Conservation (phyloP, 1,140 invertebrate species). For the Drosophila asahinai region DNA sequence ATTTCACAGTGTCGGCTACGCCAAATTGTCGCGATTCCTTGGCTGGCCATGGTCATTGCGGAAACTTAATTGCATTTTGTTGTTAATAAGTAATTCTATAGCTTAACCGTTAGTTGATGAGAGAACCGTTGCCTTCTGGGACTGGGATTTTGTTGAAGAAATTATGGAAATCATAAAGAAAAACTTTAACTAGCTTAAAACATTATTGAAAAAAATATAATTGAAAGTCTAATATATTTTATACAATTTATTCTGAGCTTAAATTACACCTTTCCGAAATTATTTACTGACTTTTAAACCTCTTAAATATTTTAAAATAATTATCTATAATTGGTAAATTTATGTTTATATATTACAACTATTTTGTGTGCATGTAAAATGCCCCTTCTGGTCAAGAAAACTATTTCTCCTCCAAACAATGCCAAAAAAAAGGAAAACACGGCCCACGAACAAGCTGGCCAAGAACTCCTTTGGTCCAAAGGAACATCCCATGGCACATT, state of each 20-base stretch:
- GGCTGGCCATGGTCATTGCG: not conserved
- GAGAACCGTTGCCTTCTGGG: not conserved
- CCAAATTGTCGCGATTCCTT: conserved; percentile 50
- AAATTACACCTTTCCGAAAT: no score
- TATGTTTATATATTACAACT: not conserved
- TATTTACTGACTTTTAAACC: no score
- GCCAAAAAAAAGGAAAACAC: conserved; percentile 1
- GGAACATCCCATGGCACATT: conserved; percentile 36
- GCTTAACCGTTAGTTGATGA: conserved; percentile 52
- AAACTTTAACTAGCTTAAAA: no score
- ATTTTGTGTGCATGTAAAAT: not conserved
- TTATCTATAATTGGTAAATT: not conserved
- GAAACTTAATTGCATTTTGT: conserved; percentile 67
- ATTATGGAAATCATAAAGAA: no score
- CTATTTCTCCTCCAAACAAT: not conserved
- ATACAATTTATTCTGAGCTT: no score
- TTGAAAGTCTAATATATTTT: no score
- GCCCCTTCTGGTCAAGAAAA: not conserved
- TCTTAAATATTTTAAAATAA: not conserved
- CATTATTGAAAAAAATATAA: no score
- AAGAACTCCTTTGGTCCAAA: not conserved
- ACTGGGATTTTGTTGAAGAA: no score
- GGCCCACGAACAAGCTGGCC: not conserved
- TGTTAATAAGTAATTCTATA: conserved; percentile 47
- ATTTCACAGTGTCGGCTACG: conserved; percentile 20